These are phyloP conservation scores for Acrossocheilus fasciatus DNA, from an alignment of 2,797 vertebrate genomes.

Conservation along the genomic window DNA sequence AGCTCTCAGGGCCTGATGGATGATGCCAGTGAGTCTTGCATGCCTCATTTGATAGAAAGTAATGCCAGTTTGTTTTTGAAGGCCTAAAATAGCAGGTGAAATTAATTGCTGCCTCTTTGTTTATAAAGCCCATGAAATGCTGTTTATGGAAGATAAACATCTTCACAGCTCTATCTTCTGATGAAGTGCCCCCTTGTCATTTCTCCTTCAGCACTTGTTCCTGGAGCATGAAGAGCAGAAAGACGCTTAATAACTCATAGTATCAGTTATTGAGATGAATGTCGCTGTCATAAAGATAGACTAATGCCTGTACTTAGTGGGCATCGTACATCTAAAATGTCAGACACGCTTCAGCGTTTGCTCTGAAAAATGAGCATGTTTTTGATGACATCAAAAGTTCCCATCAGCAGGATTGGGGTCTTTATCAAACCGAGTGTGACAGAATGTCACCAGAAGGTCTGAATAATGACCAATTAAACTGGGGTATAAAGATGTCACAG, in stretches of 20 bases:
- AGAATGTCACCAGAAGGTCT: conserved; percentile 37
- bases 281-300: conserved; percentile 21
- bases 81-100: conserved; percentile 56
- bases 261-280: conserved; percentile 48
- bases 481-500: conserved; percentile 30
- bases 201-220: conserved; percentile 30
- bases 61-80: conserved; percentile 49
- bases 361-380: conserved; percentile 26
- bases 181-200: conserved; percentile 25
- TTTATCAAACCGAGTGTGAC: conserved; percentile 43
- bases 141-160: conserved; percentile 54
- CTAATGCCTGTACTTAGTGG: conserved; percentile 24
- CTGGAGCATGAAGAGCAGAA: conserved; percentile 29
- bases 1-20: conserved; percentile 30
- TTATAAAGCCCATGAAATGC: conserved; percentile 52
- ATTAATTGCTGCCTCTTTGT: conserved; percentile 48
- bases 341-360: conserved; percentile 24
- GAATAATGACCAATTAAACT: conserved; percentile 47
- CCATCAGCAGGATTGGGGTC: conserved; percentile 19
- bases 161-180: conserved; percentile 12
- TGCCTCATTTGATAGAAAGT: conserved; percentile 59
- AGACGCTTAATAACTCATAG: conserved; percentile 3
- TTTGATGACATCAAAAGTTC: conserved; percentile 18
- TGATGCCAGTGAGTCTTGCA: conserved; percentile 57
- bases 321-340: conserved; percentile 8